phyloP scores from a whole-genome alignment of 2,888 invertebrate species.

The Matsumyia berberina region DNA sequence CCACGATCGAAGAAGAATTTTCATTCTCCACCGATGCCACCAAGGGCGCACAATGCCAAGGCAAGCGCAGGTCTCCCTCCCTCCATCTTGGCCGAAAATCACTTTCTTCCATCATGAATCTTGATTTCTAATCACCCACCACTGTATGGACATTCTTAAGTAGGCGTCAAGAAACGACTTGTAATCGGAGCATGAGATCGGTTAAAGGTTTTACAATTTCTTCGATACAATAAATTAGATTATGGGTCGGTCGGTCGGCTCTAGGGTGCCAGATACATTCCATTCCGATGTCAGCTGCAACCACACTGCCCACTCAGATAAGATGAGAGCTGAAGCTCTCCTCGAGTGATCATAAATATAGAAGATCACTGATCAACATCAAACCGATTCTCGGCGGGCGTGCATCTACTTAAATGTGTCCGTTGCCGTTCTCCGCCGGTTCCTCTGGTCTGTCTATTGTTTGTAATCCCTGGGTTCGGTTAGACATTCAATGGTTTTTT shows the following conservation, averaged over 20 bases:
- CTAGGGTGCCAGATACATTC: slow-evolving; percentile 57
- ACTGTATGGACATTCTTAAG: slow-evolving; percentile 42
- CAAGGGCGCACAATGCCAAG: slow-evolving; percentile 32
- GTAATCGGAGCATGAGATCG: slow-evolving; percentile 62
- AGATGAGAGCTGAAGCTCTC: slow-evolving; percentile 40
- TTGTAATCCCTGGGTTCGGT: slow-evolving; percentile 50
- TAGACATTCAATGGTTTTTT: neutral
- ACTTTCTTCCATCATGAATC: slow-evolving; percentile 20
- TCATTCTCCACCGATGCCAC: neutral
- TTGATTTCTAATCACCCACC: slow-evolving; percentile 46
- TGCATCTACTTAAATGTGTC: slow-evolving; percentile 56
- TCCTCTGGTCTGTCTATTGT: slow-evolving; percentile 31
- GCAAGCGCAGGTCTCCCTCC: no score
- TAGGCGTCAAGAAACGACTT: slow-evolving; percentile 65
- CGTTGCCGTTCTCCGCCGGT: neutral
- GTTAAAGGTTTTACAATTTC: slow-evolving; percentile 61
- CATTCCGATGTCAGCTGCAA: slow-evolving; percentile 34
- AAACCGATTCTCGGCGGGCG: slow-evolving; percentile 48
- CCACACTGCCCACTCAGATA: slow-evolving; percentile 64
- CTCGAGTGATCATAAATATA: slow-evolving; percentile 69
- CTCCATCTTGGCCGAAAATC: slow-evolving; percentile 21
- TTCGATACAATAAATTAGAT: slow-evolving; percentile 66
- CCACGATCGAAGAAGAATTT: neutral
- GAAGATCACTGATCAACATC: slow-evolving; percentile 72
- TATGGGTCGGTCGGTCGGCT: slow-evolving; percentile 35